Evolutionary conservation across 2,888 invertebrate genomes (phyloP).

Genomic region (Lasioglossum lativentre): DNA sequence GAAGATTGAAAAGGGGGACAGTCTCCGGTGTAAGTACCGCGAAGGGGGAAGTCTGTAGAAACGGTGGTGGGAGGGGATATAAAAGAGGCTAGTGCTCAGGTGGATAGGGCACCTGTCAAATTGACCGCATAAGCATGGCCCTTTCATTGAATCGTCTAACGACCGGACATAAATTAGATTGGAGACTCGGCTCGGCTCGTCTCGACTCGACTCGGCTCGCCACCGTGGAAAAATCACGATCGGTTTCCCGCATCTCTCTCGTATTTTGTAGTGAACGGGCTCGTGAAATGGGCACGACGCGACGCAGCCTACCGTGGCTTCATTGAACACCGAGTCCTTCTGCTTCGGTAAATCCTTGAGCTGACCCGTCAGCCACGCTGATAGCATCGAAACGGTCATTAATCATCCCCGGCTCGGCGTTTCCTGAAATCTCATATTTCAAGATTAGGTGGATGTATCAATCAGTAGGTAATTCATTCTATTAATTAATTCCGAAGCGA

Average conservation of each 20-base stretch:
- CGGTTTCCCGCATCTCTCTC: constrained; percentile 43
- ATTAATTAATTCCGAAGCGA: not conserved
- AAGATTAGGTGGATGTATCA: not conserved
- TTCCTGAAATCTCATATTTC: constrained; percentile 4
- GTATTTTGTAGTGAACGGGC: not conserved
- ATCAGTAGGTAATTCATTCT: not conserved
- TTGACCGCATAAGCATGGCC: constrained; percentile 69
- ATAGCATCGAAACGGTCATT: not conserved
- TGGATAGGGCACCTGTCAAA: constrained; percentile 61
- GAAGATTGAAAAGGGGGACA: constrained; percentile 3
- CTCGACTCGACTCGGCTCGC: too few species aligned
- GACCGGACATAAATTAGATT: constrained; percentile 74
- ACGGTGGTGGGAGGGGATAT: not conserved
- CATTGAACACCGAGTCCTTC: not conserved
- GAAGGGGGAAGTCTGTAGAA: not conserved
- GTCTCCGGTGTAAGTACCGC: constrained; percentile 25
- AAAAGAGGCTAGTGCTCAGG: constrained; percentile 23
- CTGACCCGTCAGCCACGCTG: not conserved
- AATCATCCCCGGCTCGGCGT: not conserved
- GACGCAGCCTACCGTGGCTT: not conserved
- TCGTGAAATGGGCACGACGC: constrained; percentile 16
- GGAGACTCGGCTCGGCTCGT: constrained; percentile 58
- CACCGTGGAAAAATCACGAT: constrained; percentile 25
- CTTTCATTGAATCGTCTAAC: constrained; percentile 68
- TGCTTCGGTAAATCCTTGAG: not conserved